phyloP scores from a whole-genome alignment of 1,140 invertebrate species.

The Aphaenogaster ashmeadi region DNA sequence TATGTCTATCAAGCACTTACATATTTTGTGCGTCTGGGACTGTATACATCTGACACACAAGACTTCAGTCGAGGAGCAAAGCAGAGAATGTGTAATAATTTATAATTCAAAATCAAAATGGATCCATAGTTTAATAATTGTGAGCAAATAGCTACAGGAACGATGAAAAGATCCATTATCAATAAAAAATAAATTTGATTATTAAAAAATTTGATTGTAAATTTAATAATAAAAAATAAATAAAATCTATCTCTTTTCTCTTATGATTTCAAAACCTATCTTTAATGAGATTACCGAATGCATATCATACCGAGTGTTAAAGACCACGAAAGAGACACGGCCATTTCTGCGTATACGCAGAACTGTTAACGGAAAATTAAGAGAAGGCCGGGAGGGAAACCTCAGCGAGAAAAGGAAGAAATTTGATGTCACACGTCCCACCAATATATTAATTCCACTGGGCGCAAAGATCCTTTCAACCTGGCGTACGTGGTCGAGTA shows the following conservation, averaged over 20 bases:
- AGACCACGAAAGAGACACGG: background rate
- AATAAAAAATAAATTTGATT: background rate
- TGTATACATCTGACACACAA: too few relatives aligned
- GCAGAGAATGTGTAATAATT: too few relatives aligned
- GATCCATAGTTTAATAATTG: too few relatives aligned
- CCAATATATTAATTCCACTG: slow-evolving; percentile 68
- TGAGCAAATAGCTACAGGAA: too few relatives aligned
- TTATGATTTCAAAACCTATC: background rate
- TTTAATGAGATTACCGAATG: background rate
- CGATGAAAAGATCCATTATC: too few relatives aligned
- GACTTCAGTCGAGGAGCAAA: too few relatives aligned
- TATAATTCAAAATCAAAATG: too few relatives aligned
- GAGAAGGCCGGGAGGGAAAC: background rate
- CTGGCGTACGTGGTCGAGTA: slow-evolving; percentile 55
- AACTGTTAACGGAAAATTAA: slow-evolving; percentile 59
- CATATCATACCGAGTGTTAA: background rate
- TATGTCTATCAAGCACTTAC: too few relatives aligned
- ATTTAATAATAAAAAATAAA: background rate
- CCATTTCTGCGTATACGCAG: background rate
- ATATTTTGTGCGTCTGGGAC: too few relatives aligned
- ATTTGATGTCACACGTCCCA: slow-evolving; percentile 46
- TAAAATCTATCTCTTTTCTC: background rate
- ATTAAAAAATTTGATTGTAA: background rate
- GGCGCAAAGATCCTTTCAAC: slow-evolving; percentile 64
- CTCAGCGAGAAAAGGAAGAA: background rate